These are phyloP conservation scores for Colius striatus DNA, from an alignment of 2,113 vertebrate genomes.

Conservation along the genomic window DNA sequence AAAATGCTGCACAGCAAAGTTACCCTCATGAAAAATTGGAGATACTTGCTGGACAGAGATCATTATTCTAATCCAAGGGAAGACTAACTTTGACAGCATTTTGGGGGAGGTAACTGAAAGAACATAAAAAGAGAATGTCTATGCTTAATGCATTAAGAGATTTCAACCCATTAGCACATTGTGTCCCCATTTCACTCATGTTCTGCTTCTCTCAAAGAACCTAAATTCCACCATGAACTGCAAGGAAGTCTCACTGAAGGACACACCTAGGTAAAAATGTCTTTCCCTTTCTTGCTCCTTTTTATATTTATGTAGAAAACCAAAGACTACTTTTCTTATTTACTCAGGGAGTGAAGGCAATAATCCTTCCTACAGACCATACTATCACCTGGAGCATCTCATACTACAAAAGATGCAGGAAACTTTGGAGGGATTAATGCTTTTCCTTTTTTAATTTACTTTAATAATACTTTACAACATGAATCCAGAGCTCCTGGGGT, in stretches of 20 bases:
- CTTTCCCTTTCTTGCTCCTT: background rate
- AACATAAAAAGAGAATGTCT: background rate
- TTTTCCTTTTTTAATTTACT: background rate
- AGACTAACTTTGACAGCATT: background rate
- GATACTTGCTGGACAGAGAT: slow-evolving; percentile 44
- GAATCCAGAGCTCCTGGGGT: background rate
- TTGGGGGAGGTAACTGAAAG: slow-evolving; percentile 28
- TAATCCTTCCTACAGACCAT: background rate
- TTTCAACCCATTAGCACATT: slow-evolving; percentile 45
- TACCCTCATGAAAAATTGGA: slow-evolving; percentile 56
- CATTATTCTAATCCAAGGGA: slow-evolving; percentile 14
- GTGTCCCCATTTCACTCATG: background rate
- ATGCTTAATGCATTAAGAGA: slow-evolving; percentile 11
- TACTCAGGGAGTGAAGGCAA: background rate
- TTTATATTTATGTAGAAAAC: background rate
- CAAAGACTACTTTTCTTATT: background rate
- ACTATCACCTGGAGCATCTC: background rate
- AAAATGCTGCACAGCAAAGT: slow-evolving; percentile 23
- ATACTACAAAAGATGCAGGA: background rate
- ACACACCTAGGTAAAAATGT: background rate
- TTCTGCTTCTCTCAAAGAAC: background rate
- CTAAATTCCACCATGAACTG: slow-evolving; percentile 3
- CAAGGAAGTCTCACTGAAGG: background rate
- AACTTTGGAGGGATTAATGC: background rate
- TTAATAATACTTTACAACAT: background rate